Evolutionary conservation across 1,140 invertebrate genomes (phyloP), one percentile per base, ranked within the genome.

Genomic region (Acromyrmex charruanus): DNA sequence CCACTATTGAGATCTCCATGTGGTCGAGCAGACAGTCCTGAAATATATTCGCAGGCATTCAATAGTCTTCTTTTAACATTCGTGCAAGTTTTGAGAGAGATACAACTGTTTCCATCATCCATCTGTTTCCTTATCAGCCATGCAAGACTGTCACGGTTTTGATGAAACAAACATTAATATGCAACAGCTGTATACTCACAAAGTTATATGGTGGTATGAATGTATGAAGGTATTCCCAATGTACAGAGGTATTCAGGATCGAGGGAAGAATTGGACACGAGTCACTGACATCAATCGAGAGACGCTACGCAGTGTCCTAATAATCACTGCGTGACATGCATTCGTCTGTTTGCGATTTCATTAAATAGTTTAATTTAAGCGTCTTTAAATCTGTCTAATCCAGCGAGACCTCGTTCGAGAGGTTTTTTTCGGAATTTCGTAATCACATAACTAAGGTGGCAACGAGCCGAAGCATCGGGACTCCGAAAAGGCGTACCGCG

Each of bases 1-100:
- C 98, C 61, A 97, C 96, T 63, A 98, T 97, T 85, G 96, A 96
- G 89, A 98, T 98, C 94, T 98, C 97, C 94, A 98, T 96, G 94
- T 98, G 97, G 95, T 97, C 97, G 69, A 98, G 92, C 66, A 98
- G 94, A 71, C 96, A 96, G 91, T 97, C 97, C 97, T 98, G 92
- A 88, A 96, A 96, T 49, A 51, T n/a, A 63, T 74, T 39, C 35
- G 5, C 5, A 39, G 7, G 35, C 7, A 39, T 7, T n/a, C 16
- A 63, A 21, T 2, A 59, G 9, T 63, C 6, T 7, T 44, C 14
- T 65, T 16, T 14, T 12, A 39, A 53, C 10, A 25, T 25, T 65
- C 25, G 14, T 21, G 18, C 21, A 21, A 1, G 16, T 79, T 85
- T 44, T 79, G 59, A 77, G 35, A 65, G 16, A 49, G 7, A 9